Evolutionary conservation across 1,140 invertebrate species (phyloP), one percentile per base, ranked within the genome.

Genomic region (Bombus superbus): DNA sequence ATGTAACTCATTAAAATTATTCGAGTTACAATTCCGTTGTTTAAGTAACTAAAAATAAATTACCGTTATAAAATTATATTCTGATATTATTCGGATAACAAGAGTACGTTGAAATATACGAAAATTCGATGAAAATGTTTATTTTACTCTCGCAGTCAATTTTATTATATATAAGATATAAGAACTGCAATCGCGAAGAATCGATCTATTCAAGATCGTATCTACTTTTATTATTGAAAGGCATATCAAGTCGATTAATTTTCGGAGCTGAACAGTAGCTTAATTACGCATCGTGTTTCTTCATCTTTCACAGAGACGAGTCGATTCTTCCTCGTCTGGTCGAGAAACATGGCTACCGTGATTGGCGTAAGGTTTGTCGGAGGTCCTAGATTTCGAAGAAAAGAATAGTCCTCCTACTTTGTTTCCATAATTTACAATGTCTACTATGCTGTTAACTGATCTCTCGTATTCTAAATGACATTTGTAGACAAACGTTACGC

Each of bases 401-500:
- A 62, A 13, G n/a, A 57, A 59, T 78, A 62, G 28, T 72, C n/a
- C 59, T 38, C 73, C 53, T 66, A 79, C 53, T 44, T 53, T 62
- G 68, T 69, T 35, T 79, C 71, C 69, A 79, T 83, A 78, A 42
- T 75, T 32, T 79, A 79, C 35, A 77, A 10, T 25, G 9, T 79
- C 44, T 75, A n/a, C 81, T 88, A n/a, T 64, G 80, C n/a, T 69
- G 47, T 57, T 53, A 38, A 53, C n/a, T 32, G 71, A 71, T 81
- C 42, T 44, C 38, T 44, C 35, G 44, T 53, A 38, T 40, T 53
- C 68, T 64, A 74, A 62, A 64, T 35, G 57, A 82, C 32, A 82
- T 82, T 64, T 64, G 25, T 83, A 53, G 77, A 81, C 79, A 85
- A 88, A 88, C 68, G 82, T 89, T 88, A 81, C 76, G 64, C 69